Evolutionary conservation across 2,797 vertebrate species (phyloP), one percentile per base, ranked within the genome.

Genomic region (Cyclura pinguis): DNA sequence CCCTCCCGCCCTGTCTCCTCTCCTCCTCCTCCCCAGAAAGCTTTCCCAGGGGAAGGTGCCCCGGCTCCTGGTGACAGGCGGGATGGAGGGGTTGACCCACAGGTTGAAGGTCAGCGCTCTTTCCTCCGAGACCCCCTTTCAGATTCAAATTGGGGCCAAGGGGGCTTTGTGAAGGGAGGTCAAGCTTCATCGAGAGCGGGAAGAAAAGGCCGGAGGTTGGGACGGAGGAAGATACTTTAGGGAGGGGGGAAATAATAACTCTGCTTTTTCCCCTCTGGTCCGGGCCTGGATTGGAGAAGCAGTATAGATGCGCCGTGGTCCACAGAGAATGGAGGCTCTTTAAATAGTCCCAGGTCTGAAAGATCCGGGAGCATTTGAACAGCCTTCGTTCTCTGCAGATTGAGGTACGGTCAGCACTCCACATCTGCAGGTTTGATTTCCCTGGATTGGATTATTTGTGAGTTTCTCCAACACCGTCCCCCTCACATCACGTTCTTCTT

Each of bases 91-190:
- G 87, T 88, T 97, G 98, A 98, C 98, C 98, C 85, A 1, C 90
- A 92, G 97, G 97, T 96, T 98, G 97, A 95, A 98, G 98, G 98
- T 98, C 98, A 98, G 94, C 96, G 98, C 97, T 97, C 97, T 96
- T 96, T 93, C 95, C 96, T n/a, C 92, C 91, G 27, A 96, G 95
- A 94, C 93, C 97, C 97, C 96, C 93, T 97, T 98, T 97, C 96
- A 96, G 96, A 97, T 98, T 98, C 97, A 97, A 97, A 98, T 98
- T 57, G 96, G 94, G 95, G 94, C 94, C 89, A 20, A 95, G 96
- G 67, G 76, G 73, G 93, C 94, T 95, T 95, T 97, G 94, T 91
- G 91, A 84, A 88, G 94, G 8, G 0, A 89, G 93, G 93, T 95
- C 93, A 92, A 86, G 93, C 93, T 84, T 69, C 78, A n/a, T 77